Conservation (phyloP, 2,113 vertebrate species). For the Lamprotornis superbus region DNA sequence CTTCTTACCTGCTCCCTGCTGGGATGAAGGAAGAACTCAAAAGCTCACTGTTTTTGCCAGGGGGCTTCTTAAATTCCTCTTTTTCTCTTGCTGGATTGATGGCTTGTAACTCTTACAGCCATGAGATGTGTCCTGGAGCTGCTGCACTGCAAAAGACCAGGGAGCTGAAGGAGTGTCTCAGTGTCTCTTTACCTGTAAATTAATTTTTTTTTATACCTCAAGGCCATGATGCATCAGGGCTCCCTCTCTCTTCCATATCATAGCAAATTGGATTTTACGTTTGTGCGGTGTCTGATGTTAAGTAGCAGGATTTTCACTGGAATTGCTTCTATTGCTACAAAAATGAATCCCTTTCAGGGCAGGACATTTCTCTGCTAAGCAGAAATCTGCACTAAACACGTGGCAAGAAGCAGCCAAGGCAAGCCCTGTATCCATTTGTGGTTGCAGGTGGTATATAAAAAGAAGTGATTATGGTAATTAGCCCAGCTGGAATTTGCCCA, state of each 20-base stretch:
- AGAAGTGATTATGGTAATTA: conserved; percentile 30
- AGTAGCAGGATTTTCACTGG: background rate
- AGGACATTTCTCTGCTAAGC: background rate
- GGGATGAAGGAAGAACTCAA: background rate
- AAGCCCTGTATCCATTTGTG: background rate
- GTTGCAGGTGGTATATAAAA: conserved; percentile 20
- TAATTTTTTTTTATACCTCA: background rate
- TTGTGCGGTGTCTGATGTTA: background rate
- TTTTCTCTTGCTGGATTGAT: background rate
- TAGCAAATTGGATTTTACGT: background rate
- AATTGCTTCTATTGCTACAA: background rate
- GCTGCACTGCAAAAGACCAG: background rate
- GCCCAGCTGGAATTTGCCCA: conserved; percentile 43
- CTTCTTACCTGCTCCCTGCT: background rate
- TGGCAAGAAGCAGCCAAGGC: background rate
- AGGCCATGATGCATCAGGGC: background rate
- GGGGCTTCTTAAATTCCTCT: background rate
- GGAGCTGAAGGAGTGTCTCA: background rate
- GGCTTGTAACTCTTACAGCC: background rate
- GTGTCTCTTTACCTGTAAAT: background rate
- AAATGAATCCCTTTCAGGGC: background rate
- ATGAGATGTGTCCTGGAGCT: background rate
- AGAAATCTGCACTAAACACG: background rate
- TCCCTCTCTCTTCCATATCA: background rate
- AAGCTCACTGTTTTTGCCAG: background rate